Conservation (phyloP, 2,113 vertebrate species). For the Perca flavescens region DNA sequence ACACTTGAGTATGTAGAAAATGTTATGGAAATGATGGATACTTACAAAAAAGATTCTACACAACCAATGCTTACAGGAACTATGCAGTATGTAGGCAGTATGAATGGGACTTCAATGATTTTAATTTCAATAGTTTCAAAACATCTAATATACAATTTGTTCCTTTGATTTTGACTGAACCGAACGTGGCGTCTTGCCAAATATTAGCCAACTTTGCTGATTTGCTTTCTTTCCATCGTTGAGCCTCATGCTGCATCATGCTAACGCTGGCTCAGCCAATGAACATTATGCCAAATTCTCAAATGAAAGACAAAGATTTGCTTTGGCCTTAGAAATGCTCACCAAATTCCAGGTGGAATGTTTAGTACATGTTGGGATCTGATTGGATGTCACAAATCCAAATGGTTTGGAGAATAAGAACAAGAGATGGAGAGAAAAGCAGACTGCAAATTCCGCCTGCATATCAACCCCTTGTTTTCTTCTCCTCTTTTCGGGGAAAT, state of each 20-base stretch:
- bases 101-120: neutral
- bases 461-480: slow-evolving; percentile 35
- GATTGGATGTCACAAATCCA: neutral
- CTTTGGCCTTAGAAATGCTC: neutral
- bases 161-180: slow-evolving; percentile 1
- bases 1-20: neutral
- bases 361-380: slow-evolving; percentile 25
- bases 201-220: slow-evolving; percentile 7
- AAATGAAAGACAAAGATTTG: slow-evolving; percentile 6
- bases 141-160: neutral
- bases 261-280: neutral
- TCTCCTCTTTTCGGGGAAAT: slow-evolving; percentile 34
- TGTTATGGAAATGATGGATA: neutral
- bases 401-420: neutral
- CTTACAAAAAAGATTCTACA: neutral
- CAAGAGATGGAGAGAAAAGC: neutral
- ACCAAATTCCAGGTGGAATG: slow-evolving; percentile 1
- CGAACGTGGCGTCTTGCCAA: neutral
- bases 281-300: neutral
- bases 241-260: slow-evolving; percentile 27
- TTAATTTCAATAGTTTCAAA: neutral
- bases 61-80: neutral
- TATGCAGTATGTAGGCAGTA: neutral
- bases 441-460: neutral
- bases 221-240: slow-evolving; percentile 6